Percentiles rank a stretch among this genome's conserved stretches.
Conservation (phyloP, 2,797 vertebrate species). For the Sebastes matsubarae region DNA sequence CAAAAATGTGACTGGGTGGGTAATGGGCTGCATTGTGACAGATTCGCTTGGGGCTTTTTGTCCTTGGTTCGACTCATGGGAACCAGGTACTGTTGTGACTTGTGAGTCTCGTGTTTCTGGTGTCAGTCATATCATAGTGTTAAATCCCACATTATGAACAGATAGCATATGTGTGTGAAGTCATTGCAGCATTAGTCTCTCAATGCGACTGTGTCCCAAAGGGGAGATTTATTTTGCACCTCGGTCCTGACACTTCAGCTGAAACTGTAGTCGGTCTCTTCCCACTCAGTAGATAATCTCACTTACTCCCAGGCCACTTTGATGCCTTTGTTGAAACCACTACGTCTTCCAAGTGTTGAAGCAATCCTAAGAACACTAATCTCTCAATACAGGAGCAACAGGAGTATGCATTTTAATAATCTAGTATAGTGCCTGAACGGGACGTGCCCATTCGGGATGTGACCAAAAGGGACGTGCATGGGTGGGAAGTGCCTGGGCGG, state of each 20-base stretch:
- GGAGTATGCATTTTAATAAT: not conserved
- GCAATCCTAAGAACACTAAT: not conserved
- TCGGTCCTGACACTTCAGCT: not conserved
- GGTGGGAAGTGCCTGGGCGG: too few relatives aligned
- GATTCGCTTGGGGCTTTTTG: slow-evolving; percentile 53
- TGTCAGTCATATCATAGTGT: slow-evolving; percentile 48
- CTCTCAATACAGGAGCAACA: not conserved
- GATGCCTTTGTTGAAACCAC: not conserved
- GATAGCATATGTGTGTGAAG: slow-evolving; percentile 32
- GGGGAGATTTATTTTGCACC: slow-evolving; percentile 13
- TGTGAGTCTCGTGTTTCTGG: slow-evolving; percentile 53
- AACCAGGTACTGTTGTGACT: slow-evolving; percentile 58
- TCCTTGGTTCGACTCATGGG: slow-evolving; percentile 75
- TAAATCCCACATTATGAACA: slow-evolving; percentile 41
- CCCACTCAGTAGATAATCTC: not conserved
- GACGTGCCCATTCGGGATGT: too few relatives aligned
- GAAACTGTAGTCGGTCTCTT: slow-evolving; percentile 11
- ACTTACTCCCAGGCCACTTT: not conserved
- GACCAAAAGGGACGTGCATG: too few relatives aligned
- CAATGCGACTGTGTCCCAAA: slow-evolving; percentile 19
- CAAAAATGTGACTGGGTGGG: slow-evolving; percentile 62
- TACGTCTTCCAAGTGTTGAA: not conserved
- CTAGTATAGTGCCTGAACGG: not conserved
- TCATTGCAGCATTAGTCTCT: slow-evolving; percentile 13
- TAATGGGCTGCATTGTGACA: slow-evolving; percentile 57